Percentiles rank a stretch among this genome's conserved stretches.
phyloP scores from a whole-genome alignment of 2,113 vertebrate species.

The Nycticorax nycticorax region DNA sequence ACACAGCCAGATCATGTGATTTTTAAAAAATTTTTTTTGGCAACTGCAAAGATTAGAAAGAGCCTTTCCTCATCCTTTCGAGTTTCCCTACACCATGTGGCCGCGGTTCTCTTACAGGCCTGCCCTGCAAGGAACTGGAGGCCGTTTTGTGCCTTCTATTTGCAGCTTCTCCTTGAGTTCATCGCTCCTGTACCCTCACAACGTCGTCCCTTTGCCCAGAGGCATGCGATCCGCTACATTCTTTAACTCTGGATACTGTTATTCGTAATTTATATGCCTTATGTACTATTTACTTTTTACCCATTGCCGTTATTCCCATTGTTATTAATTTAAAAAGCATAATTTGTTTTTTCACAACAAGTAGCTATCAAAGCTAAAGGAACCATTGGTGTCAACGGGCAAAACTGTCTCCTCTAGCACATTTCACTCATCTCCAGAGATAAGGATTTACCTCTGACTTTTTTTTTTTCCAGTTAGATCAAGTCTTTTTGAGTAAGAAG shows the following conservation, averaged over 20 bases:
- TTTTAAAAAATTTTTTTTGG: background rate
- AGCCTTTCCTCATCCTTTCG: background rate
- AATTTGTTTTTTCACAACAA: background rate
- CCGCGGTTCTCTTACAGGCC: background rate
- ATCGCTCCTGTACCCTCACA: background rate
- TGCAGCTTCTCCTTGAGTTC: background rate
- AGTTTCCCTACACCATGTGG: accelerated
- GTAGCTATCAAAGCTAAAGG: background rate
- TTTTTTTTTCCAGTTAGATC: background rate
- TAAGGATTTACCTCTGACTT: background rate
- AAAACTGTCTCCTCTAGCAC: background rate
- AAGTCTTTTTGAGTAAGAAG: background rate
- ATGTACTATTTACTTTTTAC: background rate
- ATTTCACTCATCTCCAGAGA: background rate
- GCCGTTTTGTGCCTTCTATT: accelerated
- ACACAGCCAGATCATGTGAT: accelerated
- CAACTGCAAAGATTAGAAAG: background rate
- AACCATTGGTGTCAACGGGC: background rate
- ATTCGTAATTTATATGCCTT: background rate
- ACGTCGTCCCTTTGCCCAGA: background rate
- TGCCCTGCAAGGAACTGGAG: background rate
- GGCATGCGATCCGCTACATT: no score
- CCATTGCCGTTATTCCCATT: background rate
- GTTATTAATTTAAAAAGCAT: background rate
- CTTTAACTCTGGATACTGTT: background rate